A percentile compares a stretch with the other conserved stretches of the same genome.
These are phyloP conservation scores for Chaetoderma sp. DNA, from an alignment of 2,888 invertebrate genomes.

Conservation along the genomic window DNA sequence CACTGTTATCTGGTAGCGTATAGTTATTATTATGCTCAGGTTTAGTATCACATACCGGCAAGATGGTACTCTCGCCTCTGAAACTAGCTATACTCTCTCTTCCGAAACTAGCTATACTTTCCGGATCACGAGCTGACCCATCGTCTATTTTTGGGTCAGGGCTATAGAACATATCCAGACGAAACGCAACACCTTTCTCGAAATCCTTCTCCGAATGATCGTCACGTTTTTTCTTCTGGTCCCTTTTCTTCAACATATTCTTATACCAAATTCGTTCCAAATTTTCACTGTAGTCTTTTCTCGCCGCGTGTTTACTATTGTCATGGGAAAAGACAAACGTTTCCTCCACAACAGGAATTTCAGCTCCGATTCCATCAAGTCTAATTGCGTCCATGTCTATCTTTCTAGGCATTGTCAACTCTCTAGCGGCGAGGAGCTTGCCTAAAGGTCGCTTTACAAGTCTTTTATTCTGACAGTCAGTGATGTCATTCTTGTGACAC, in stretches of 20 bases:
- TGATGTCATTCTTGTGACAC: too few relatives aligned
- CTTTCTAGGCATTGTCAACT: too few relatives aligned
- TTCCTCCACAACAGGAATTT: too few relatives aligned
- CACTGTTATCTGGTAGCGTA: background rate
- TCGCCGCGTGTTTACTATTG: too few relatives aligned
- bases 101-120: background rate
- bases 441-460: too few relatives aligned
- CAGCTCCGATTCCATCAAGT: too few relatives aligned
- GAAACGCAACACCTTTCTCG: background rate
- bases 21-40: background rate
- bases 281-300: conserved; percentile 10
- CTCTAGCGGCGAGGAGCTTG: too few relatives aligned
- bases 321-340: too few relatives aligned
- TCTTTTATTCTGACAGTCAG: too few relatives aligned
- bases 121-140: background rate
- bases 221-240: background rate
- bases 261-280: conserved; percentile 13
- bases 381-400: too few relatives aligned
- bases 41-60: background rate
- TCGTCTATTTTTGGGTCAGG: background rate
- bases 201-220: background rate
- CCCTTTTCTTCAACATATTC: background rate
- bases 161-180: conserved; percentile 9
- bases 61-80: background rate
- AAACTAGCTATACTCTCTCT: background rate